Percentiles rank a stretch among this genome's conserved stretches.
Evolutionary conservation across 2,888 invertebrate genomes (phyloP).

Genomic region (Axea sp.): DNA sequence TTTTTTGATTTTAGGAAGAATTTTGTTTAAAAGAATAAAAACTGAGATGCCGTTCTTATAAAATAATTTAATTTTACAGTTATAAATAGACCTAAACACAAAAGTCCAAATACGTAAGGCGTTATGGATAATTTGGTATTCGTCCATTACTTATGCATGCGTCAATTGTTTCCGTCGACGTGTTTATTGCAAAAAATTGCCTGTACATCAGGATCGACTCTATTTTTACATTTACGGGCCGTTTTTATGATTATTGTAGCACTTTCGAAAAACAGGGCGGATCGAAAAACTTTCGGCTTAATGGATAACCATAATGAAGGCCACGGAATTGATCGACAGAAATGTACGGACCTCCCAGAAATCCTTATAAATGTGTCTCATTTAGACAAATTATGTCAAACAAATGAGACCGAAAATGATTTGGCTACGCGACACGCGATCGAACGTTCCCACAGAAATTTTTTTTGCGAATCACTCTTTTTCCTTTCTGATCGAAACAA

Average conservation of each 20-base stretch:
- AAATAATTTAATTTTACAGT: too few relatives aligned
- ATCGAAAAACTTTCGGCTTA: background rate
- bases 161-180: constrained; percentile 13
- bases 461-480: background rate
- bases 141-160: constrained; percentile 11
- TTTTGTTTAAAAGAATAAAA: too few relatives aligned
- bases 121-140: constrained; percentile 1
- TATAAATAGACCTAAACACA: too few relatives aligned
- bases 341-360: background rate
- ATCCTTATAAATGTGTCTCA: constrained; percentile 4
- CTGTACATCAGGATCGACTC: background rate
- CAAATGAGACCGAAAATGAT: constrained; percentile 3
- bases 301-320: constrained; percentile 5
- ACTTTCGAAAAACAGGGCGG: constrained; percentile 9
- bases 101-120: constrained; percentile 6
- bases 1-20: too few relatives aligned
- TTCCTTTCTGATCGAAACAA: background rate
- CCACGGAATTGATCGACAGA: background rate
- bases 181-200: constrained; percentile 8
- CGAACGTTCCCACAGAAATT: background rate
- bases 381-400: constrained; percentile 4
- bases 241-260: constrained; percentile 20
- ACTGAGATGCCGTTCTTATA: too few relatives aligned
- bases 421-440: background rate
- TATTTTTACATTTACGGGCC: constrained; percentile 14